Evolutionary conservation across 2,888 invertebrate genomes (phyloP).

Genomic region (Dolomedes plantarius): DNA sequence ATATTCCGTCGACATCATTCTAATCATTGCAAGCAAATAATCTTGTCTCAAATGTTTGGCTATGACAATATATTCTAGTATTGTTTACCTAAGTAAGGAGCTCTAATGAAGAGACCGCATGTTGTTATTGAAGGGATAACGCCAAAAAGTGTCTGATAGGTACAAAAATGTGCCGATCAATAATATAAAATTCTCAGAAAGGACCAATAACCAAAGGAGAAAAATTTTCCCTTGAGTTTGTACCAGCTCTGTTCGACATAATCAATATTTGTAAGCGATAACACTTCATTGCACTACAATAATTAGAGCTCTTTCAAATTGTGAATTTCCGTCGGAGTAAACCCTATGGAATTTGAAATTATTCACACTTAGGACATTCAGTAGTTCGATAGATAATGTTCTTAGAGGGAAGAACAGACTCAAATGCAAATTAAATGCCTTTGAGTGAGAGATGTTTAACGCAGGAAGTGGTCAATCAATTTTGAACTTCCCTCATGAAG

Average conservation of each 20-base stretch:
- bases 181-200: background rate
- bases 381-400: constrained; percentile 19
- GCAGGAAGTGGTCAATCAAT: background rate
- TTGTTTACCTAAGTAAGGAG: constrained; percentile 54
- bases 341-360: constrained; percentile 28
- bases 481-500: background rate
- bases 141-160: constrained; percentile 50
- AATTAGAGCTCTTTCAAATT: constrained; percentile 30
- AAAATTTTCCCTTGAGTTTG: constrained; percentile 27
- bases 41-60: constrained; percentile 48
- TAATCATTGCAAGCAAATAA: constrained; percentile 66
- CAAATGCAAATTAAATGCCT: constrained; percentile 33
- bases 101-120: constrained; percentile 53
- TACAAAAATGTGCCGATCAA: constrained; percentile 49
- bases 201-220: constrained; percentile 15
- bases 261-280: constrained; percentile 58
- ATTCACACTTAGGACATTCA: constrained; percentile 2
- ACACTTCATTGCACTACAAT: constrained; percentile 23
- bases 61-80: constrained; percentile 41
- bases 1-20: constrained; percentile 53
- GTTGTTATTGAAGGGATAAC: constrained; percentile 43
- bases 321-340: constrained; percentile 19
- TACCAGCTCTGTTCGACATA: constrained; percentile 33
- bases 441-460: background rate
- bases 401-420: background rate